These are phyloP conservation scores for Apeira syringaria DNA, from an alignment of 2,888 invertebrate genomes.

Conservation along the genomic window DNA sequence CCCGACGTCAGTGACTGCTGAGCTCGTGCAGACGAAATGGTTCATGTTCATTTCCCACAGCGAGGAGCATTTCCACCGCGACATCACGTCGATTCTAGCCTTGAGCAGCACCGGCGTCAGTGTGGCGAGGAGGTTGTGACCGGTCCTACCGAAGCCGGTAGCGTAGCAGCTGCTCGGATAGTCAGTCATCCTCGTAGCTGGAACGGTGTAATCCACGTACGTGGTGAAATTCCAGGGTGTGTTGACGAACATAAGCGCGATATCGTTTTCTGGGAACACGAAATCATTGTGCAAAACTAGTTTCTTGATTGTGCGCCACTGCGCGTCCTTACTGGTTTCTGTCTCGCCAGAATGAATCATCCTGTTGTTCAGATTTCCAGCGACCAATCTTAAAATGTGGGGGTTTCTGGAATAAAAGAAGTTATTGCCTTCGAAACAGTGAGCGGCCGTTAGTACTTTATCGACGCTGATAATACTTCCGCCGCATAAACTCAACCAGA, in stretches of 20 bases:
- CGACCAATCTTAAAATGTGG: slow-evolving; percentile 42
- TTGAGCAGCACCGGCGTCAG: slow-evolving; percentile 42
- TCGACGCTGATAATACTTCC: slow-evolving; percentile 53
- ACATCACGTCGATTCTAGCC: slow-evolving; percentile 44
- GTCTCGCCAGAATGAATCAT: background rate
- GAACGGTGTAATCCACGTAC: slow-evolving; percentile 35
- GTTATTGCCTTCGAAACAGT: slow-evolving; percentile 60
- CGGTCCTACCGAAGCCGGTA: slow-evolving; percentile 52
- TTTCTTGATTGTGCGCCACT: slow-evolving; percentile 2
- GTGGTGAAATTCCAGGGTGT: slow-evolving; percentile 1
- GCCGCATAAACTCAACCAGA: slow-evolving; percentile 61
- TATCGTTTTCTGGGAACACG: slow-evolving; percentile 1
- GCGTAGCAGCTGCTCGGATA: slow-evolving; percentile 43
- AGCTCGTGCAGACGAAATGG: slow-evolving; percentile 47
- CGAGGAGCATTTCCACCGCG: slow-evolving; percentile 42
- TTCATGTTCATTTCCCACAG: slow-evolving; percentile 62
- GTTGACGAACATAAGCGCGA: background rate
- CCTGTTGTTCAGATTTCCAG: slow-evolving; percentile 42
- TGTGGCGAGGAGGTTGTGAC: slow-evolving; percentile 12
- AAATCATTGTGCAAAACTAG: background rate
- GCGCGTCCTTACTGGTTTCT: background rate
- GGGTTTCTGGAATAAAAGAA: slow-evolving; percentile 44
- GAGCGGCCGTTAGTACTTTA: slow-evolving; percentile 59
- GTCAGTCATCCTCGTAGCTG: slow-evolving; percentile 37
- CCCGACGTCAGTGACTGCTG: slow-evolving; percentile 44